These are phyloP conservation scores for Agrypnia vestita DNA, from an alignment of 1,140 invertebrate genomes.

Conservation along the genomic window DNA sequence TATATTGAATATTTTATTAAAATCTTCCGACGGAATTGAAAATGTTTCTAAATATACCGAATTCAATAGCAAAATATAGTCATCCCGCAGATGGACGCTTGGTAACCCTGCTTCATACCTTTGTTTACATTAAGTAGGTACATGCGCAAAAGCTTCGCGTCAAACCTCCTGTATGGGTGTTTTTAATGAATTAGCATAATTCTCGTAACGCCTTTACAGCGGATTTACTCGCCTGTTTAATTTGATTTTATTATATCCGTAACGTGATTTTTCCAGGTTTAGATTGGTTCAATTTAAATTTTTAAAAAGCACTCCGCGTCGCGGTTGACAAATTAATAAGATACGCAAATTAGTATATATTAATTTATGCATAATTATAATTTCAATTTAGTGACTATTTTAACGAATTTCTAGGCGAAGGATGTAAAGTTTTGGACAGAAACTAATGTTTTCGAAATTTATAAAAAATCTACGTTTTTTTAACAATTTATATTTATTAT, in stretches of 20 bases:
- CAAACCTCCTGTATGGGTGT: conserved; percentile 49
- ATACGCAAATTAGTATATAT: conserved; percentile 3
- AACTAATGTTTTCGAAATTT: too few species aligned
- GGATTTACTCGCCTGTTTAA: conserved; percentile 50
- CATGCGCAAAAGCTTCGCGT: conserved; percentile 39
- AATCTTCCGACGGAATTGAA: too few species aligned
- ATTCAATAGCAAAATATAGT: not conserved
- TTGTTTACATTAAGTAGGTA: conserved; percentile 53
- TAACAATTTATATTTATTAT: too few species aligned
- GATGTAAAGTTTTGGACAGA: too few species aligned
- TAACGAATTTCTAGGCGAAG: not conserved
- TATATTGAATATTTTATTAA: too few species aligned
- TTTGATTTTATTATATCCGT: conserved; percentile 52
- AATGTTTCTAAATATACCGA: too few species aligned
- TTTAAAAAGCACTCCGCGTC: conserved; percentile 11
- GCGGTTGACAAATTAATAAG: conserved; percentile 38
- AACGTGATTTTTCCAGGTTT: conserved; percentile 46
- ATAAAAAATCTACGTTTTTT: too few species aligned
- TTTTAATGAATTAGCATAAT: conserved; percentile 58
- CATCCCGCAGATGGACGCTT: not conserved
- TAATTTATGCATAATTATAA: not conserved
- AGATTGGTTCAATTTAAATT: conserved; percentile 47
- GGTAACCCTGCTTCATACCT: conserved; percentile 11
- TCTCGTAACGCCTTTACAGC: conserved; percentile 53
- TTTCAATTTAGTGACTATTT: not conserved